Conservation (phyloP, 1,140 invertebrate species). For the Conopomorpha cramerella region DNA sequence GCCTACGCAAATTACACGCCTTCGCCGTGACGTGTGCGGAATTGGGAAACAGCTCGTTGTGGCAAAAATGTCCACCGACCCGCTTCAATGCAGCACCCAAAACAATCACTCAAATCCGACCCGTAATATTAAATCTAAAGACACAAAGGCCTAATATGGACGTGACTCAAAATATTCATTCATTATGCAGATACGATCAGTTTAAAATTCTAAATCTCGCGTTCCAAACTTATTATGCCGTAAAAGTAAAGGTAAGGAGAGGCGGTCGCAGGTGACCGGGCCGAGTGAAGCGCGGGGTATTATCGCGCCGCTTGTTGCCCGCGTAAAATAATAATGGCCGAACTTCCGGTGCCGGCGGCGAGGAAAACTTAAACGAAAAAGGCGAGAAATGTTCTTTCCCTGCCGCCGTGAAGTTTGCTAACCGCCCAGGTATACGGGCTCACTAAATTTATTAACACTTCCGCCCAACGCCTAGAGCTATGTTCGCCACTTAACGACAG, state of each 20-base stretch:
- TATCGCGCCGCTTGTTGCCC: slow-evolving; percentile 62
- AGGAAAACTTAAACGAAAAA: slow-evolving; percentile 55
- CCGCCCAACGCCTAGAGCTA: slow-evolving; percentile 14
- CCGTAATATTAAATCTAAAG: too few species aligned
- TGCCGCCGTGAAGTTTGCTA: slow-evolving; percentile 39
- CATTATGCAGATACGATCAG: slow-evolving; percentile 7
- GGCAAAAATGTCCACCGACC: background rate
- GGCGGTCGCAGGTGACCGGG: slow-evolving; percentile 37
- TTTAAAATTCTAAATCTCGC: slow-evolving; percentile 31
- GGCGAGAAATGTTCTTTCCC: slow-evolving; percentile 29
- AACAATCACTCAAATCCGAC: too few species aligned
- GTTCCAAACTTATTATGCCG: slow-evolving; percentile 56
- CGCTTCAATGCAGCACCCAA: too few species aligned
- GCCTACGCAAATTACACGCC: slow-evolving; percentile 35
- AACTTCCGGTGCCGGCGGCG: slow-evolving; percentile 53
- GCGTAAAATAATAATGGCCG: slow-evolving; percentile 63
- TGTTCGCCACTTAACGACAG: background rate
- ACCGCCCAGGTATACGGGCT: slow-evolving; percentile 41
- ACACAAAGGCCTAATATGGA: too few species aligned
- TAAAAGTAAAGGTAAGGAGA: slow-evolving; percentile 55
- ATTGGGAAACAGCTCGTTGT: slow-evolving; percentile 11
- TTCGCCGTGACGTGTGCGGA: slow-evolving; percentile 29
- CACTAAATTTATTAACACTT: slow-evolving; percentile 59
- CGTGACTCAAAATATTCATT: slow-evolving; percentile 1
- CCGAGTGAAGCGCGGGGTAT: slow-evolving; percentile 41